Percentiles rank a stretch among this genome's conserved stretches.
These are phyloP conservation scores for Etheostoma perlongum DNA, from an alignment of 2,797 vertebrate species.

Conservation along the genomic window DNA sequence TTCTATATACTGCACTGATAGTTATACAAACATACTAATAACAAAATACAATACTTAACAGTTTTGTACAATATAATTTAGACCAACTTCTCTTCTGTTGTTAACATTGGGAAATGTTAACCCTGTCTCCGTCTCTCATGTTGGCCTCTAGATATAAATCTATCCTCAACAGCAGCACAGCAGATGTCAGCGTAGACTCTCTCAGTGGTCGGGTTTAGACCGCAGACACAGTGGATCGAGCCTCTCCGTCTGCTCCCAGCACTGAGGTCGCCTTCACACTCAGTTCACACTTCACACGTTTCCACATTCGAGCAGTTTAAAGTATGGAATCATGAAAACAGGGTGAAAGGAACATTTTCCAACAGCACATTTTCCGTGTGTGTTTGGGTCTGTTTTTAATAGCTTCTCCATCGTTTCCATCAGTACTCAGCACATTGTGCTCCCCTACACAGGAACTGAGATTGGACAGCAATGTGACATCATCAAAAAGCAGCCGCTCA, in stretches of 20 bases:
- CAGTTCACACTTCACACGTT: too few species aligned
- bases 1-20: too few species aligned
- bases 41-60: too few species aligned
- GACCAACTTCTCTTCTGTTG: too few species aligned
- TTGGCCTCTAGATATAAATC: constrained; percentile 44
- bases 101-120: too few species aligned
- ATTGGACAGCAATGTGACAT: not conserved
- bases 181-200: constrained; percentile 47
- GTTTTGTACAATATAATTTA: too few species aligned
- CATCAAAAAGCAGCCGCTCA: not conserved
- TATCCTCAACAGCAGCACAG: constrained; percentile 49
- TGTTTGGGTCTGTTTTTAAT: not conserved
- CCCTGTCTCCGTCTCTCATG: too few species aligned
- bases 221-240: constrained; percentile 19
- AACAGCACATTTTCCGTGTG: not conserved
- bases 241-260: not conserved
- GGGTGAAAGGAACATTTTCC: too few species aligned
- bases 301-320: not conserved
- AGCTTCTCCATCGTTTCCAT: not conserved
- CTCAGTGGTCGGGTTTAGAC: constrained; percentile 32
- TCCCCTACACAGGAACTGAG: not conserved
- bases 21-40: too few species aligned
- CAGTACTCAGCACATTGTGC: not conserved
- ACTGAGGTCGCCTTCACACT: constrained; percentile 4
- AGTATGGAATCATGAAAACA: too few species aligned